Percentiles rank a stretch among this genome's conserved stretches.
phyloP scores from a whole-genome alignment of 2,797 vertebrate species.

The Streptopelia turtur region DNA sequence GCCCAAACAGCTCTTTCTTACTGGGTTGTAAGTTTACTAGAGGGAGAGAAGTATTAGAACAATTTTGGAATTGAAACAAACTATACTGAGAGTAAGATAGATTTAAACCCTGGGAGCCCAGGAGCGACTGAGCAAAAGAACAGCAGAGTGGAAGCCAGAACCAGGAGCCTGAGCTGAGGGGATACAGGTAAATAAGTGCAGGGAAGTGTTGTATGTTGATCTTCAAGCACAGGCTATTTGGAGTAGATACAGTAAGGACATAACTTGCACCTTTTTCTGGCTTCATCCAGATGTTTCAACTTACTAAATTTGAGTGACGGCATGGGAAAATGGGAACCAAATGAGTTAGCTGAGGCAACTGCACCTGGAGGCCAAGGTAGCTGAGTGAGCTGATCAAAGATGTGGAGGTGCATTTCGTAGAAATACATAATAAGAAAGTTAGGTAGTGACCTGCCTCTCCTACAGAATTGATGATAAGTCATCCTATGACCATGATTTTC shows the following conservation, averaged over 20 bases:
- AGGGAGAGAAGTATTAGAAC: neutral
- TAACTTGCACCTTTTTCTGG: neutral
- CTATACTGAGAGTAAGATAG: neutral
- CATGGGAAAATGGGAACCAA: neutral
- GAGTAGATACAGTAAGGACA: neutral
- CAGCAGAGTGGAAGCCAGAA: neutral
- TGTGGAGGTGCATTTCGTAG: neutral
- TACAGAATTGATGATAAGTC: neutral
- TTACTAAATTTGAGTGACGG: neutral
- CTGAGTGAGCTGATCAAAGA: neutral
- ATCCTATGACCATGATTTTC: neutral
- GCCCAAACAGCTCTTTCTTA: slow-evolving; percentile 40
- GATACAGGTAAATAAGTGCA: neutral
- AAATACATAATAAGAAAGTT: neutral
- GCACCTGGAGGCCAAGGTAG: neutral
- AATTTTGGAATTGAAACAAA: neutral
- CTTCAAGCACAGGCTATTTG: neutral
- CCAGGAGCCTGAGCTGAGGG: neutral
- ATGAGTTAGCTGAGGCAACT: neutral
- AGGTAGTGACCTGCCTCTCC: neutral
- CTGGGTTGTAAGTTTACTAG: neutral
- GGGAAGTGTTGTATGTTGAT: neutral
- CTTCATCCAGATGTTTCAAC: neutral
- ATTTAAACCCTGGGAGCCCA: neutral
- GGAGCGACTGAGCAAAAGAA: accelerated